phyloP scores from a whole-genome alignment of 2,888 invertebrate species.

The Platynereis dumerilii region DNA sequence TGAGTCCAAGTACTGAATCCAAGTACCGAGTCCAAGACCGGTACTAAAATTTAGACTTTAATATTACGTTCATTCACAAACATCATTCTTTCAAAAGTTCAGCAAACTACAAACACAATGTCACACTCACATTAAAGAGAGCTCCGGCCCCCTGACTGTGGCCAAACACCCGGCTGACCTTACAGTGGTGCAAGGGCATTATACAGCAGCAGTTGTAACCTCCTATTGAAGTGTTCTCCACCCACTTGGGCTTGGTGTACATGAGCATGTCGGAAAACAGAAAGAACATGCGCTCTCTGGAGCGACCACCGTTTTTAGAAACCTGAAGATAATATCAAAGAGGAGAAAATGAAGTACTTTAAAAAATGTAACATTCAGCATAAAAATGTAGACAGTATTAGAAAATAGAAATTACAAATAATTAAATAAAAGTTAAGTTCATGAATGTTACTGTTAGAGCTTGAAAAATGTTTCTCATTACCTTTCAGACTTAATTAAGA shows the following conservation, averaged over 20 bases:
- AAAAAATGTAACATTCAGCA: background rate
- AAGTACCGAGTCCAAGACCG: too few relatives aligned
- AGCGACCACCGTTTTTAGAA: constrained; percentile 54
- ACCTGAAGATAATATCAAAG: constrained; percentile 67
- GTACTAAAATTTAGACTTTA: too few relatives aligned
- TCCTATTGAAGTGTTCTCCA: constrained; percentile 65
- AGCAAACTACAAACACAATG: too few relatives aligned
- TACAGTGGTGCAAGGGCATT: constrained; percentile 75
- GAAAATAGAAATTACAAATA: too few relatives aligned
- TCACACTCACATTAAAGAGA: constrained; percentile 38
- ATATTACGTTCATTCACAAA: too few relatives aligned
- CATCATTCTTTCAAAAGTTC: too few relatives aligned
- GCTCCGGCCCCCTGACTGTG: constrained; percentile 30
- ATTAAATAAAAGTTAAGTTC: too few relatives aligned
- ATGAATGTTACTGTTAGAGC: too few relatives aligned
- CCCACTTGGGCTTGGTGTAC: constrained; percentile 73
- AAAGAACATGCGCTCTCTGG: constrained; percentile 72
- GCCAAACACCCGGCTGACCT: constrained; percentile 62
- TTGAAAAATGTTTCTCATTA: too few relatives aligned
- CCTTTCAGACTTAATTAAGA: too few relatives aligned
- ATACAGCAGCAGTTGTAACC: constrained; percentile 73
- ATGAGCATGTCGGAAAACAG: constrained; percentile 77
- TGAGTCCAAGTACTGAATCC: too few relatives aligned
- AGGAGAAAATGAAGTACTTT: background rate
- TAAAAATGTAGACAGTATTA: too few relatives aligned